Evolutionary conservation across 1,140 invertebrate genomes (phyloP).

Genomic region (Anthonomus grandis): DNA sequence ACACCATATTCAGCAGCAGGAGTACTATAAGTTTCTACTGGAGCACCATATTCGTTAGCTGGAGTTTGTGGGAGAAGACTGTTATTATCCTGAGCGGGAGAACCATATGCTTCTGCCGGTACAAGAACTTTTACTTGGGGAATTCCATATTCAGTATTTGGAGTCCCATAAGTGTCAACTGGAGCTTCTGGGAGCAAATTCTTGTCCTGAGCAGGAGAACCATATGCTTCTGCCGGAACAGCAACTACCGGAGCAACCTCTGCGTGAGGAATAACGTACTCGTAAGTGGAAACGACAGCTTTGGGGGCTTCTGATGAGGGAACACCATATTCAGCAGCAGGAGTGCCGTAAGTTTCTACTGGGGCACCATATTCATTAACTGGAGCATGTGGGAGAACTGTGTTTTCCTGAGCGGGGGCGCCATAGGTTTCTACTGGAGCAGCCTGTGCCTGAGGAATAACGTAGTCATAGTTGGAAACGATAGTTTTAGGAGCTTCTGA

Average conservation of each 20-base stretch:
- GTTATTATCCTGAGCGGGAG: too few species aligned
- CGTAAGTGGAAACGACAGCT: too few species aligned
- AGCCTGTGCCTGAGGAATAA: not conserved
- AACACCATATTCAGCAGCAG: slow-evolving; percentile 2
- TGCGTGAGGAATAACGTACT: slow-evolving; percentile 9
- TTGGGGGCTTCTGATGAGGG: too few species aligned
- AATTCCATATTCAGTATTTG: slow-evolving; percentile 15
- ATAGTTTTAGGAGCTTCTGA: not conserved
- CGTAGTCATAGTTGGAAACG: slow-evolving; percentile 1
- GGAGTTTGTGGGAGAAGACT: too few species aligned
- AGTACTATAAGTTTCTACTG: too few species aligned
- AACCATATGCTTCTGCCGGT: not conserved
- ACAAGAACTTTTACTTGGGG: not conserved
- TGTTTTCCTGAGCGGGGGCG: too few species aligned
- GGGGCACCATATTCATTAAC: slow-evolving; percentile 11
- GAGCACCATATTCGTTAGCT: not conserved
- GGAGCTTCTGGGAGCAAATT: not conserved
- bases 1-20: slow-evolving; percentile 10
- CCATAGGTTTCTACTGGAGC: too few species aligned
- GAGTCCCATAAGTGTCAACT: too few species aligned
- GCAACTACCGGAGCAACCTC: too few species aligned
- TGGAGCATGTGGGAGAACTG: too few species aligned
- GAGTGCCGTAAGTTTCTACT: not conserved
- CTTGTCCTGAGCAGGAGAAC: too few species aligned
- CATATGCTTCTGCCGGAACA: not conserved